Evolutionary conservation across 2,113 vertebrate species (phyloP).

Genomic region (Oreochromis niloticus): DNA sequence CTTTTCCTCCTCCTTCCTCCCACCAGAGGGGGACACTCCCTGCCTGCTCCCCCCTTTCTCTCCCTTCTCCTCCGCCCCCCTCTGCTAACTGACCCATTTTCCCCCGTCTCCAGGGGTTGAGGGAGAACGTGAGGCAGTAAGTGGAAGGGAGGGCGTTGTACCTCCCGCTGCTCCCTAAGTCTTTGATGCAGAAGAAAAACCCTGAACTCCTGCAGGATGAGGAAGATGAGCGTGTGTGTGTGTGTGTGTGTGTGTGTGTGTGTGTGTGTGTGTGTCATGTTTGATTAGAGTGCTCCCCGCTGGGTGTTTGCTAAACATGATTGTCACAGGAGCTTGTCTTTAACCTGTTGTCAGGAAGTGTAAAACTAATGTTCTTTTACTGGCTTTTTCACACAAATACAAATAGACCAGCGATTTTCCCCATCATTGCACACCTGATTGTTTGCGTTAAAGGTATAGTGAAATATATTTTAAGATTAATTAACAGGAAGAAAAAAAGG

Average conservation of each 20-base stretch:
- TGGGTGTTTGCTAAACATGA: neutral
- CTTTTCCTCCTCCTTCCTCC: neutral
- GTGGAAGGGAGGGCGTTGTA: neutral
- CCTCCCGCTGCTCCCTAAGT: neutral
- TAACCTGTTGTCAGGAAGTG: neutral
- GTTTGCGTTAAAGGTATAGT: neutral
- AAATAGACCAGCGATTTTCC: neutral
- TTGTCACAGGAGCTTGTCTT: neutral
- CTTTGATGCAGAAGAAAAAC: slow-evolving; percentile 21
- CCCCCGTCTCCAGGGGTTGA: slow-evolving; percentile 1
- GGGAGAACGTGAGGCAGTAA: neutral
- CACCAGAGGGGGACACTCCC: slow-evolving; percentile 20
- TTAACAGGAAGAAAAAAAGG: neutral
- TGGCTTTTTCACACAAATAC: neutral
- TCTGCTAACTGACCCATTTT: slow-evolving; percentile 68
- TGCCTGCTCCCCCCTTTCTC: neutral
- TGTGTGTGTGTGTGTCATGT: neutral
- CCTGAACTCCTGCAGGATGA: neutral
- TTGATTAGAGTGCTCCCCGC: neutral
- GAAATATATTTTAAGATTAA: neutral
- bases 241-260: neutral
- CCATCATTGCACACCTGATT: neutral
- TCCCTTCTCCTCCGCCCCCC: neutral
- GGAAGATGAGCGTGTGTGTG: neutral
- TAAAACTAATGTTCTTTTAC: neutral